Evolutionary conservation across 2,113 vertebrate species (phyloP).

Genomic region (Zeus faber): DNA sequence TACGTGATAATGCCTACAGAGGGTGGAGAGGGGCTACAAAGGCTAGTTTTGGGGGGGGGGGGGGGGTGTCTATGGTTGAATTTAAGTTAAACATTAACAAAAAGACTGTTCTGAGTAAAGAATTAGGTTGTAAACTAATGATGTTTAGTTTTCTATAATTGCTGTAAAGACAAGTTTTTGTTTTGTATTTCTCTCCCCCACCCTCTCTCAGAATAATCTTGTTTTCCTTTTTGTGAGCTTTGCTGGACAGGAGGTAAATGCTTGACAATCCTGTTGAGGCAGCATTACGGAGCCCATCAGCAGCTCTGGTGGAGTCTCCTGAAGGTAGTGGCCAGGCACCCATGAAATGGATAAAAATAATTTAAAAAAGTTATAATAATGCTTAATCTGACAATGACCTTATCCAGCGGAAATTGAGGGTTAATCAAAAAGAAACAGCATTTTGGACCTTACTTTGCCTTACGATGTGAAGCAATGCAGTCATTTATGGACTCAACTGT

Average conservation of each 20-base stretch:
- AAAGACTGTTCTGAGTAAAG: slow-evolving; percentile 36
- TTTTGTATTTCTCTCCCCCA: neutral
- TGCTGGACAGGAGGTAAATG: too few species aligned
- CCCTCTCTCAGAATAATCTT: too few species aligned
- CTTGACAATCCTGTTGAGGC: too few species aligned
- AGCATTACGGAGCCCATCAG: too few species aligned
- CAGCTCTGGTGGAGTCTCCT: too few species aligned
- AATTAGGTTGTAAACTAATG: slow-evolving; percentile 44
- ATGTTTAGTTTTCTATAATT: slow-evolving; percentile 62
- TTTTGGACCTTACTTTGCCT: slow-evolving; percentile 78
- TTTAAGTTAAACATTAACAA: slow-evolving; percentile 36
- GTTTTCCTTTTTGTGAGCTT: too few species aligned
- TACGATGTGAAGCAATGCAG: too few species aligned
- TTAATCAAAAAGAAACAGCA: slow-evolving; percentile 69
- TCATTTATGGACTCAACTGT: too few species aligned
- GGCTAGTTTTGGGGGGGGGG: slow-evolving; percentile 77
- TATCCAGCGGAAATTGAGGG: slow-evolving; percentile 24
- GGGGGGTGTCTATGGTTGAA: too few species aligned
- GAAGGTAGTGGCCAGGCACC: too few species aligned
- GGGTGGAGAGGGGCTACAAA: slow-evolving; percentile 71
- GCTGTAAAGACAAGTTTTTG: slow-evolving; percentile 46
- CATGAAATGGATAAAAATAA: slow-evolving; percentile 10
- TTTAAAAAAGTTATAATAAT: slow-evolving; percentile 9
- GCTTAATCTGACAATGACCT: slow-evolving; percentile 2
- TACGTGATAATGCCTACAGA: slow-evolving; percentile 4